Evolutionary conservation across 2,888 invertebrate genomes (phyloP).

Genomic region (Drosophila setosimentum): DNA sequence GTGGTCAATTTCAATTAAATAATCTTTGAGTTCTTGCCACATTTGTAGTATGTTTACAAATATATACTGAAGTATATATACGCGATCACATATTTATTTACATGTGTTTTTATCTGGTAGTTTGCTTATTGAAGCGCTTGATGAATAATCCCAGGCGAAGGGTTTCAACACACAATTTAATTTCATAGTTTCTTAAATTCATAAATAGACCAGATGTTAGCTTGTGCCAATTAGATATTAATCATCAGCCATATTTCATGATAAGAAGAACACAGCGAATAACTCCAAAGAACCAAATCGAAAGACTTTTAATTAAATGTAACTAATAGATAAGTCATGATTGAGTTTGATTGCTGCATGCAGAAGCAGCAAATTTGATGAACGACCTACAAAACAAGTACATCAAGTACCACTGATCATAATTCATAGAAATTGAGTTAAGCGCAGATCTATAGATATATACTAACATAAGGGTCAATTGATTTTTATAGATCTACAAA

Average conservation of each 20-base stretch:
- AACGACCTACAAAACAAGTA: background rate
- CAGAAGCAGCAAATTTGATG: background rate
- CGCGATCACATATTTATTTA: background rate
- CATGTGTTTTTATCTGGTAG: background rate
- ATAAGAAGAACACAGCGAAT: background rate
- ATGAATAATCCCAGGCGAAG: background rate
- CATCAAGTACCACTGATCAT: background rate
- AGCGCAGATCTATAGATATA: background rate
- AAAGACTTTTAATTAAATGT: background rate
- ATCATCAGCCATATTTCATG: background rate
- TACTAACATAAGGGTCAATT: background rate
- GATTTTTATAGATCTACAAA: background rate
- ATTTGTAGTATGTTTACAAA: background rate
- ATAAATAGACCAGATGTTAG: background rate
- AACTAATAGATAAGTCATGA: background rate
- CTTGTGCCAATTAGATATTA: background rate
- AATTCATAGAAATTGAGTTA: background rate
- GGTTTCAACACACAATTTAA: background rate
- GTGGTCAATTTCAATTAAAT: conserved; percentile 43
- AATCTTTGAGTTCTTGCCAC: conserved; percentile 7
- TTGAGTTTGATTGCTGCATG: background rate
- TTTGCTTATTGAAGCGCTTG: background rate
- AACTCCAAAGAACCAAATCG: background rate
- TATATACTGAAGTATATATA: background rate
- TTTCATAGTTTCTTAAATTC: background rate